phyloP scores from a whole-genome alignment of 2,888 invertebrate species.

The Notodonta dromedarius region DNA sequence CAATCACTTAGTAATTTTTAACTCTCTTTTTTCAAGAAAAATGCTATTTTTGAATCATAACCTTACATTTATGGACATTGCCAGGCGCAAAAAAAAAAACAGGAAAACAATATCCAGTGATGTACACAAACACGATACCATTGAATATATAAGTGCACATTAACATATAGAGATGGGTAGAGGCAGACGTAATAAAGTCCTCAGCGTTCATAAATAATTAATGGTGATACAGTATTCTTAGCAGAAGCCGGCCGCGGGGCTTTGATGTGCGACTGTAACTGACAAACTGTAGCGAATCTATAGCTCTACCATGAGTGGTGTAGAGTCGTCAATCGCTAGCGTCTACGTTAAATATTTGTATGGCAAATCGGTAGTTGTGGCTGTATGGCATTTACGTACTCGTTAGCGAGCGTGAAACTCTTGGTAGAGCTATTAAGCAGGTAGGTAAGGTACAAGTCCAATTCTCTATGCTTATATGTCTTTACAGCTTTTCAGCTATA shows the following conservation, averaged over 20 bases:
- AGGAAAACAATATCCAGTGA: conserved; percentile 10
- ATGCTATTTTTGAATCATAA: not conserved
- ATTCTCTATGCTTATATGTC: too few relatives aligned
- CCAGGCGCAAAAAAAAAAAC: not conserved
- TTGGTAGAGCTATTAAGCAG: too few relatives aligned
- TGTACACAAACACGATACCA: conserved; percentile 4
- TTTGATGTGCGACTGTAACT: conserved; percentile 43
- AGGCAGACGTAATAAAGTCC: conserved; percentile 30
- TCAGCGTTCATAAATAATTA: conserved; percentile 56
- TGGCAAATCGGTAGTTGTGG: too few relatives aligned
- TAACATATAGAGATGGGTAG: conserved; percentile 12
- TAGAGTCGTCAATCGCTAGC: not conserved
- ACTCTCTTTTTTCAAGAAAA: too few relatives aligned
- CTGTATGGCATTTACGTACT: too few relatives aligned
- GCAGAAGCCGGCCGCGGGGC: conserved; percentile 45
- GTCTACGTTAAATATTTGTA: too few relatives aligned
- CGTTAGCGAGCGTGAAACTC: too few relatives aligned
- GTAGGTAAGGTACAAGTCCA: too few relatives aligned
- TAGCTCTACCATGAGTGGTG: not conserved
- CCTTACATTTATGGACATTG: not conserved
- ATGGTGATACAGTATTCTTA: conserved; percentile 48
- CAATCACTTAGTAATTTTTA: too few relatives aligned
- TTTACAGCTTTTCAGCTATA: too few relatives aligned
- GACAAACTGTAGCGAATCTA: conserved; percentile 5
- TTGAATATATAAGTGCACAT: conserved; percentile 7